Evolutionary conservation across 2,888 invertebrate species (phyloP).

Genomic region (Dasysyrphus tricinctus): DNA sequence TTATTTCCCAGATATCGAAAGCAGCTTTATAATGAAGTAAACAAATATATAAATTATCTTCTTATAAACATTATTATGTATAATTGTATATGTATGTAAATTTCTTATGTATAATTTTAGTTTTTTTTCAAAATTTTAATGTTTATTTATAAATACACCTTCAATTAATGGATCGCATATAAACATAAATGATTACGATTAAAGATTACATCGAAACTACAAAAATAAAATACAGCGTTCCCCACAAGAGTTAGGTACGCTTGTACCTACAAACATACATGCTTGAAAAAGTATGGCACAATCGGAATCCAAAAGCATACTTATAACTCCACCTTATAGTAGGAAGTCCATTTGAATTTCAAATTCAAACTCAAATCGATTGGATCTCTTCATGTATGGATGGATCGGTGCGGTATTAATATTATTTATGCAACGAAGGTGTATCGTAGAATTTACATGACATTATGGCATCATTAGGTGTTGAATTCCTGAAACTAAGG

Average conservation of each 20-base stretch:
- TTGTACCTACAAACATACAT: background rate
- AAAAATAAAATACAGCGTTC: slow-evolving; percentile 5
- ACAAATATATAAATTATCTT: background rate
- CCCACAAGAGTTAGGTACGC: background rate
- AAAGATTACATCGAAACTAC: background rate
- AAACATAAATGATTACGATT: slow-evolving; percentile 29
- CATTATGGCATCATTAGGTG: slow-evolving; percentile 69
- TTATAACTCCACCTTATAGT: slow-evolving; percentile 23
- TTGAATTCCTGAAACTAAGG: slow-evolving; percentile 51
- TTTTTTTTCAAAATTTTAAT: background rate
- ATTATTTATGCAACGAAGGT: slow-evolving; percentile 53
- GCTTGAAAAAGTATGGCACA: slow-evolving; percentile 21
- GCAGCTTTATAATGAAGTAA: too few relatives aligned
- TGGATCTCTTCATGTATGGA: slow-evolving; percentile 16
- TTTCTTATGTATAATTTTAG: background rate
- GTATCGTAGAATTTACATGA: slow-evolving; percentile 61
- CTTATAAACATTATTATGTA: too few relatives aligned
- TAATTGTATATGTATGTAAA: background rate
- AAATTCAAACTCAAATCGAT: slow-evolving; percentile 49
- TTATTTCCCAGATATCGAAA: too few relatives aligned
- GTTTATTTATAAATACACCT: slow-evolving; percentile 28
- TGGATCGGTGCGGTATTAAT: slow-evolving; percentile 16
- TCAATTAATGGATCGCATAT: slow-evolving; percentile 27
- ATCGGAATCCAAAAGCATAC: background rate
- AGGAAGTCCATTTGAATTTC: slow-evolving; percentile 72